phyloP scores from a whole-genome alignment of 2,797 vertebrate genomes.

The Ambastaia sidthimunki region DNA sequence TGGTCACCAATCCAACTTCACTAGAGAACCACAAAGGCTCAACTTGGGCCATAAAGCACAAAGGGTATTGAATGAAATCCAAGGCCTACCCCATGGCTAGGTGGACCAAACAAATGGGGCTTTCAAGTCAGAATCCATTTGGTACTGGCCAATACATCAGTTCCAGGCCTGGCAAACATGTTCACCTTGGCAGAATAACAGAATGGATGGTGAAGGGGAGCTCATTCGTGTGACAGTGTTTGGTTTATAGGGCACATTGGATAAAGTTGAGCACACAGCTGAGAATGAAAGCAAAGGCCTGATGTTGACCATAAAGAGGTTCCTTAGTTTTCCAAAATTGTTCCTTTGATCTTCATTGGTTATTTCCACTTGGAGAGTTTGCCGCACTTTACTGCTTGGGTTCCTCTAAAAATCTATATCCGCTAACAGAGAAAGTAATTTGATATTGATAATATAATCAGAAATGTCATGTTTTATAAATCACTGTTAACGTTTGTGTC shows the following conservation, averaged over 20 bases:
- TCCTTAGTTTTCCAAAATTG: neutral
- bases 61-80: slow-evolving; percentile 81
- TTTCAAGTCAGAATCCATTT: slow-evolving; percentile 77
- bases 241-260: slow-evolving; percentile 81
- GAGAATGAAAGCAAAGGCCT: slow-evolving; percentile 78
- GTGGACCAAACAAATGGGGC: slow-evolving; percentile 83
- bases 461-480: slow-evolving; percentile 25
- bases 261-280: slow-evolving; percentile 83
- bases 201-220: slow-evolving; percentile 78
- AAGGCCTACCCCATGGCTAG: slow-evolving; percentile 69
- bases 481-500: neutral
- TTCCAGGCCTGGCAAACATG: slow-evolving; percentile 80
- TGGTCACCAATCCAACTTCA: slow-evolving; percentile 82
- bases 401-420: slow-evolving; percentile 7
- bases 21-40: slow-evolving; percentile 79
- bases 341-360: neutral
- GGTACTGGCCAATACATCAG: slow-evolving; percentile 81
- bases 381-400: neutral
- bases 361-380: neutral
- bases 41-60: slow-evolving; percentile 81
- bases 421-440: neutral
- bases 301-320: neutral
- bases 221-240: slow-evolving; percentile 76
- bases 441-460: slow-evolving; percentile 14
- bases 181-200: slow-evolving; percentile 83